phyloP scores from a whole-genome alignment of 2,797 vertebrate genomes.

The Macrochelys suwanniensis region DNA sequence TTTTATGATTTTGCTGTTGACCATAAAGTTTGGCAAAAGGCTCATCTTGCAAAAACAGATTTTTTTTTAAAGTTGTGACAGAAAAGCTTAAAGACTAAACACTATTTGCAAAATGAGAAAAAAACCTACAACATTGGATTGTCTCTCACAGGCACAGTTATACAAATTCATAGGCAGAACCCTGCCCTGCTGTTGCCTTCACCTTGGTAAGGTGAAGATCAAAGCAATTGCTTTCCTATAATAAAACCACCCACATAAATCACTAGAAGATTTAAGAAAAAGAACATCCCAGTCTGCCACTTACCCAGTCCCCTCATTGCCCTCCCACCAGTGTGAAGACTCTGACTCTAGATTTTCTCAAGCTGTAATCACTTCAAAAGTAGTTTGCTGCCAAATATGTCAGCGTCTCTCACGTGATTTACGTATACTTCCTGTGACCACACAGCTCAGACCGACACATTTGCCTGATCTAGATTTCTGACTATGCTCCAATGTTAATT shows the following conservation, averaged over 20 bases:
- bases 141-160: rapidly evolving
- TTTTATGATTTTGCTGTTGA: not conserved
- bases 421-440: not conserved
- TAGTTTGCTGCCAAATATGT: not conserved
- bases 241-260: not conserved
- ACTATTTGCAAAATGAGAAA: not conserved
- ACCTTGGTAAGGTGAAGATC: not conserved
- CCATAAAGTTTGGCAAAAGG: not conserved
- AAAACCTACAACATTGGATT: not conserved
- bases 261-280: no score
- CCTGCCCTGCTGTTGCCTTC: not conserved
- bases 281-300: not conserved
- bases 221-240: not conserved
- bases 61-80: not conserved
- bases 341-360: not conserved
- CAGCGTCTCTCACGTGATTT: not conserved
- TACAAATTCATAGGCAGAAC: not conserved
- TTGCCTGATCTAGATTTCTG: not conserved
- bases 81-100: not conserved
- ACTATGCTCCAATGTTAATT: not conserved
- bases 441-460: not conserved
- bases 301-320: not conserved
- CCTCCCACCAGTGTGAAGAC: not conserved
- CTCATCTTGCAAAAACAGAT: rapidly evolving
- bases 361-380: not conserved